phyloP scores from a whole-genome alignment of 2,888 invertebrate species.

The Dasypogon diadema region DNA sequence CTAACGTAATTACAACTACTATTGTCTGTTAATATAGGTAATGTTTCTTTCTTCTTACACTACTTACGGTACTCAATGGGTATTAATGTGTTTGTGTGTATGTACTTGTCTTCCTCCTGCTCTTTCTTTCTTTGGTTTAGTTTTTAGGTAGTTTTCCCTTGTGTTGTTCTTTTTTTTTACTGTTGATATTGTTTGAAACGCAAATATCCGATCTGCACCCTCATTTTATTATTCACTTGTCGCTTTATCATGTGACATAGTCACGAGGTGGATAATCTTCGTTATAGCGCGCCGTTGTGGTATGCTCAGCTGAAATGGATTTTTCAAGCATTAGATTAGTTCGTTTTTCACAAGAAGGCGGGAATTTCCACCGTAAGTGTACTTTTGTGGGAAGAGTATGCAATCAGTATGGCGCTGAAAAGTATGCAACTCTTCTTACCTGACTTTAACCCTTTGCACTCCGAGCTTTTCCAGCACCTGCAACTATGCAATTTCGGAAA shows the following conservation, averaged over 20 bases:
- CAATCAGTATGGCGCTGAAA: no score
- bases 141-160: conserved; percentile 30
- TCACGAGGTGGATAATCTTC: conserved; percentile 66
- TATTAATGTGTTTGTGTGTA: background rate
- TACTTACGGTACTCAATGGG: background rate
- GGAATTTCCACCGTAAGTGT: no score
- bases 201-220: no score
- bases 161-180: conserved; percentile 21
- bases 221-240: conserved; percentile 50
- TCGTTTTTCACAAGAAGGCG: no score
- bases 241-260: conserved; percentile 66
- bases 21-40: conserved; percentile 50
- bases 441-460: no score
- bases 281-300: conserved; percentile 64
- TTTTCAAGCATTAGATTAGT: no score
- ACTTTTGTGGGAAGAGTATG: no score
- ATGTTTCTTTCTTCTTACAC: background rate
- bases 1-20: conserved; percentile 41
- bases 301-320: conserved; percentile 58
- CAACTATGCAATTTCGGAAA: no score
- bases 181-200: background rate
- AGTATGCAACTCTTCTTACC: no score
- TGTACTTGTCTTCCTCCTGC: background rate
- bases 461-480: no score
- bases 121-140: background rate